phyloP scores from a whole-genome alignment of 2,797 vertebrate genomes.

The Morelia viridis region DNA sequence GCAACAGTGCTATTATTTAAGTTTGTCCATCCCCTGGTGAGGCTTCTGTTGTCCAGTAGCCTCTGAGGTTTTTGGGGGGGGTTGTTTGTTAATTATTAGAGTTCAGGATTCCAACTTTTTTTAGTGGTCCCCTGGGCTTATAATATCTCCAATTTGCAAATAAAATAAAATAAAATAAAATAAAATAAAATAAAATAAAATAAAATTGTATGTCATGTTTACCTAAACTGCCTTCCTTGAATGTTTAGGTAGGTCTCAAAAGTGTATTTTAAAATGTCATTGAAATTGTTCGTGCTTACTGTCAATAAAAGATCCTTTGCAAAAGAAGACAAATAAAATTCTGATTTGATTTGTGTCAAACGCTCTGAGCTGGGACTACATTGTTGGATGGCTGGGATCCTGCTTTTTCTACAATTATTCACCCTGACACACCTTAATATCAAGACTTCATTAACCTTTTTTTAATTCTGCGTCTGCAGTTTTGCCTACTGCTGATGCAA shows the following conservation, averaged over 20 bases:
- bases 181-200: too few relatives aligned
- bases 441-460: slow-evolving; percentile 8
- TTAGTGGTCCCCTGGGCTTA: neutral
- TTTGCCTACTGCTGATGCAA: neutral
- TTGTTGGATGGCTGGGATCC: too few relatives aligned
- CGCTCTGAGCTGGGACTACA: too few relatives aligned
- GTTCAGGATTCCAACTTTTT: neutral
- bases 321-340: neutral
- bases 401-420: neutral
- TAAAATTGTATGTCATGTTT: too few relatives aligned
- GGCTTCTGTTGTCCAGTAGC: neutral
- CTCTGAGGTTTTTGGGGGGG: neutral
- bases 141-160: neutral
- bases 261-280: fast-evolving
- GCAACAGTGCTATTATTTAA: neutral
- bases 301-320: slow-evolving; percentile 14
- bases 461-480: slow-evolving; percentile 1
- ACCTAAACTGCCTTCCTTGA: neutral
- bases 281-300: neutral
- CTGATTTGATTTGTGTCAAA: too few relatives aligned
- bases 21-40: neutral
- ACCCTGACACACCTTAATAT: neutral
- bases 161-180: too few relatives aligned
- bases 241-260: slow-evolving; percentile 33
- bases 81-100: neutral